Percentiles rank a stretch among this genome's conserved stretches.
Conservation (phyloP, 1,140 invertebrate species). For the Aricia agestis region DNA sequence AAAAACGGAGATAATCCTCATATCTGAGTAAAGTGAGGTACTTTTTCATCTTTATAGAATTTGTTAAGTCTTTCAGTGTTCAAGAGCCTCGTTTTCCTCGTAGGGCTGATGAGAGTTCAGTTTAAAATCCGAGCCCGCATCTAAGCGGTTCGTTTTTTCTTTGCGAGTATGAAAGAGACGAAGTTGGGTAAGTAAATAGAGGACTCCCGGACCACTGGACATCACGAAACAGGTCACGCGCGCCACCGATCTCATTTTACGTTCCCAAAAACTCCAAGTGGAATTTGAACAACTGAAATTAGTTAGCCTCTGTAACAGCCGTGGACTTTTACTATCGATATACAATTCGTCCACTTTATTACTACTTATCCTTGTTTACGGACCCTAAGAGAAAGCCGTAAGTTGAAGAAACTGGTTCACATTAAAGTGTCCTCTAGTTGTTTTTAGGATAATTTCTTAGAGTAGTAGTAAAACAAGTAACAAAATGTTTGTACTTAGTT, state of each 20-base stretch:
- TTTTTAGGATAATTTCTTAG: too few species aligned
- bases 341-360: conserved; percentile 3
- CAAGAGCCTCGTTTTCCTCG: conserved; percentile 35
- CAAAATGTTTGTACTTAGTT: too few species aligned
- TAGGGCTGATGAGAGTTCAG: conserved; percentile 40
- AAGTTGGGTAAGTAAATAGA: conserved; percentile 43
- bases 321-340: conserved; percentile 20
- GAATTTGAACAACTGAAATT: conserved; percentile 52
- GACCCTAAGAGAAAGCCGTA: neutral
- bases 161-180: conserved; percentile 33
- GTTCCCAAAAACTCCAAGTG: conserved; percentile 54
- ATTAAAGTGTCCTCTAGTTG: neutral
- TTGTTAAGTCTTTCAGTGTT: conserved; percentile 39
- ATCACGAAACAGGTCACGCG: conserved; percentile 56
- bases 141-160: conserved; percentile 29
- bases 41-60: conserved; percentile 42
- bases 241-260: conserved; percentile 56
- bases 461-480: too few species aligned
- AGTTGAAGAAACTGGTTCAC: neutral
- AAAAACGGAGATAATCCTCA: conserved; percentile 24
- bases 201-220: conserved; percentile 34
- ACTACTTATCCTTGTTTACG: neutral
- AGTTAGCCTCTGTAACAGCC: conserved; percentile 43
- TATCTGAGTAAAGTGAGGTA: conserved; percentile 34
- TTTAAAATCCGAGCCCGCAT: conserved; percentile 35